phyloP scores from a whole-genome alignment of 1,140 invertebrate species.

The Hylyphantes graminicola region DNA sequence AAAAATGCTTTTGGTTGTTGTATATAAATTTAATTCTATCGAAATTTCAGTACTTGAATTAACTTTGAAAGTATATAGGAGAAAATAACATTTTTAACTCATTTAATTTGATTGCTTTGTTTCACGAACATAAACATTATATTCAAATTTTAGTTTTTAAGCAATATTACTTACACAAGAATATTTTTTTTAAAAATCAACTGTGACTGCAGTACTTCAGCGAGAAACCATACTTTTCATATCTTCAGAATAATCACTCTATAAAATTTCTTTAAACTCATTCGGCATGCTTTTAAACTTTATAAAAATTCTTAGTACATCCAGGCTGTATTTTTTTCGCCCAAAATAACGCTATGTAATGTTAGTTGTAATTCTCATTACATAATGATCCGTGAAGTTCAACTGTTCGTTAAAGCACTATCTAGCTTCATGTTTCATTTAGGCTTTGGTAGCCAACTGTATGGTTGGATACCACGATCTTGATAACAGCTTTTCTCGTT shows the following conservation, averaged over 20 bases:
- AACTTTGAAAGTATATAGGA: too few relatives aligned
- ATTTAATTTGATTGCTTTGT: too few relatives aligned
- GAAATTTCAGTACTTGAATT: too few relatives aligned
- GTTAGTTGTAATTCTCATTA: not conserved
- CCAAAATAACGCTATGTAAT: not conserved
- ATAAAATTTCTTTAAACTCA: conserved; percentile 3
- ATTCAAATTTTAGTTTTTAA: too few relatives aligned
- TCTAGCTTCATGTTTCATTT: not conserved
- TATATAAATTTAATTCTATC: too few relatives aligned
- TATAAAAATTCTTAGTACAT: not conserved
- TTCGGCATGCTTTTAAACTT: not conserved
- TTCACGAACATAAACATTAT: too few relatives aligned
- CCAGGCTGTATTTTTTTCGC: not conserved
- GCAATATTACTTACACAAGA: too few relatives aligned
- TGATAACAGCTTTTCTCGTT: not conserved
- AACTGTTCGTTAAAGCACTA: conserved; percentile 2
- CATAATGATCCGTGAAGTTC: conserved; percentile 27
- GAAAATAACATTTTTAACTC: too few relatives aligned
- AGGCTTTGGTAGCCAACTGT: not conserved
- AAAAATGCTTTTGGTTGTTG: too few relatives aligned
- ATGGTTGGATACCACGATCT: not conserved
- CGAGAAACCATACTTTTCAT: not conserved
- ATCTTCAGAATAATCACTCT: not conserved
- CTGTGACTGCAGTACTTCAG: not conserved
- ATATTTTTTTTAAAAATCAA: not conserved